A percentile compares a stretch with the other conserved stretches of the same genome.
Conservation (phyloP, 2,888 invertebrate species). For the Eulithis prunata region DNA sequence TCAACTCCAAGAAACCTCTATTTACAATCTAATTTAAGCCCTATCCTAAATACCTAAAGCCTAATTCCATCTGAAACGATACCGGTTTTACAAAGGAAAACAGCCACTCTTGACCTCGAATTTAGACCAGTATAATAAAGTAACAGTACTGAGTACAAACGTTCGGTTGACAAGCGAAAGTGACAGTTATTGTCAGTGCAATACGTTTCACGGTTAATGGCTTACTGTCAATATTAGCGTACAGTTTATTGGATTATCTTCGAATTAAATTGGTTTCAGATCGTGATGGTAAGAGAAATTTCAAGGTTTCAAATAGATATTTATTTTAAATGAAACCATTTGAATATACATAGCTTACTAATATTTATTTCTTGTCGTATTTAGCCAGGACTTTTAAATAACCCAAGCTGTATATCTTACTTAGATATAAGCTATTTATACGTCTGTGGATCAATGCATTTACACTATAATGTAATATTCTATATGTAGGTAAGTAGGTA, state of each 20-base stretch:
- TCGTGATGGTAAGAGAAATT: conserved; percentile 12
- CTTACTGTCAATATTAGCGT: conserved; percentile 36
- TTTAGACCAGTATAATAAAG: conserved; percentile 29
- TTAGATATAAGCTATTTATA: no score
- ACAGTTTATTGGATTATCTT: conserved; percentile 30
- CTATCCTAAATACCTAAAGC: conserved; percentile 31
- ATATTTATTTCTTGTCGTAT: no score
- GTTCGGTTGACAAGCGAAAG: conserved; percentile 42
- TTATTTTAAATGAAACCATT: conserved; percentile 10
- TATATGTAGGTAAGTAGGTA: no score
- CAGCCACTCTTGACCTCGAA: conserved; percentile 64
- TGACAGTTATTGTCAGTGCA: conserved; percentile 35
- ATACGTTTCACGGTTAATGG: conserved; percentile 37
- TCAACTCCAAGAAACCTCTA: conserved; percentile 25
- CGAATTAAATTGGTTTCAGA: conserved; percentile 18
- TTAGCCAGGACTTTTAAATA: no score
- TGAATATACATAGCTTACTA: no score
- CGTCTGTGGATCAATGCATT: no score
- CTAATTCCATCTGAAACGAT: conserved; percentile 18
- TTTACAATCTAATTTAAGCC: conserved; percentile 29
- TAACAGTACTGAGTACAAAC: conserved; percentile 41
- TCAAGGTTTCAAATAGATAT: conserved; percentile 1
- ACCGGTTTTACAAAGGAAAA: conserved; percentile 34
- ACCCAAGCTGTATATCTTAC: no score
- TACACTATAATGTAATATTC: no score